Evolutionary conservation across 1,140 invertebrate genomes (phyloP).

Genomic region (Hycleus phaleratus): DNA sequence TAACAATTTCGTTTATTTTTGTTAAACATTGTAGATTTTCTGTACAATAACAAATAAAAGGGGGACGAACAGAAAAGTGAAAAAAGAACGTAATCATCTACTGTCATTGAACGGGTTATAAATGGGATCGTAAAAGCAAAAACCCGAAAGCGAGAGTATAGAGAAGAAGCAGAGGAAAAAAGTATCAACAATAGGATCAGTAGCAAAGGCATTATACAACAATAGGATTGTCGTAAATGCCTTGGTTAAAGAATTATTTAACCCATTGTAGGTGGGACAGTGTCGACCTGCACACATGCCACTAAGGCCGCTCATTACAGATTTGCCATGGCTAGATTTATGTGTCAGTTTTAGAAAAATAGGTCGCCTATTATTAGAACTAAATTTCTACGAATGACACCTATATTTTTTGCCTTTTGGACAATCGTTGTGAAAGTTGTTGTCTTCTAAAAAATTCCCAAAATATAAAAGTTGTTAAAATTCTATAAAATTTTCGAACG

Average conservation of each 20-base stretch:
- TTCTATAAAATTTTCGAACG: too few species aligned
- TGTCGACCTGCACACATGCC: slow-evolving; percentile 12
- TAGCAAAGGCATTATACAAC: slow-evolving; percentile 14
- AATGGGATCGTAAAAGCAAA: slow-evolving; percentile 13
- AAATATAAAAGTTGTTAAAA: too few species aligned
- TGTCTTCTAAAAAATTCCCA: too few species aligned
- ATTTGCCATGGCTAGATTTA: slow-evolving; percentile 14
- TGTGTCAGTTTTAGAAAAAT: slow-evolving; percentile 2
- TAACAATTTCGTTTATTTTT: neutral
- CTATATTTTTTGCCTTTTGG: neutral
- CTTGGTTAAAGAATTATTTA: slow-evolving; percentile 19
- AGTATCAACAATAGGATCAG: slow-evolving; percentile 6
- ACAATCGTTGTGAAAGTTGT: too few species aligned
- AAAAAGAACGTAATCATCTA: slow-evolving; percentile 11
- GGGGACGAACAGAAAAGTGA: neutral
- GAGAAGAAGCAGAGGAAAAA: neutral
- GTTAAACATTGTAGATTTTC: neutral
- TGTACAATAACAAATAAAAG: neutral
- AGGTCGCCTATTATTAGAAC: neutral
- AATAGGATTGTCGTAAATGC: slow-evolving; percentile 12
- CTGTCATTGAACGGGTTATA: slow-evolving; percentile 19
- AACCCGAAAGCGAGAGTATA: slow-evolving; percentile 9
- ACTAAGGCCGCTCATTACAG: slow-evolving; percentile 7
- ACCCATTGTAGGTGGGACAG: slow-evolving; percentile 10
- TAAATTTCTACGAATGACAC: neutral